Evolutionary conservation across 2,113 vertebrate species (phyloP).

Genomic region (Pseudois nayaur): DNA sequence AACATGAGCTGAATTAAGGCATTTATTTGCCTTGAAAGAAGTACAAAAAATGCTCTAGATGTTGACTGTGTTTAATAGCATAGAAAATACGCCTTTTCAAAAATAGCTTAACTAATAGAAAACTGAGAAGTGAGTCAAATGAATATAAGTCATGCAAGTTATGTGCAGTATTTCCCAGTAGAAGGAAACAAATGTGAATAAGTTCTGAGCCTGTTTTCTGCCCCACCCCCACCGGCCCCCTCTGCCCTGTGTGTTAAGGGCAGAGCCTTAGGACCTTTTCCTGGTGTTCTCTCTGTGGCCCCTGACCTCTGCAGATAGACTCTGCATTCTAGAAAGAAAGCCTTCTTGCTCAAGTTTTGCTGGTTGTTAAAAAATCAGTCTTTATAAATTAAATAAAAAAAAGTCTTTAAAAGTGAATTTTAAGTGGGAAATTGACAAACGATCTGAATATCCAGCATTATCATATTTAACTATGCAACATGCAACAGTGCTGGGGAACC

Average conservation of each 20-base stretch:
- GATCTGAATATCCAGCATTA: background rate
- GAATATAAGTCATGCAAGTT: background rate
- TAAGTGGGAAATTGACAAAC: background rate
- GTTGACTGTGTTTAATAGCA: background rate
- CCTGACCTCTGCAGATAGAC: background rate
- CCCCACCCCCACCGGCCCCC: background rate
- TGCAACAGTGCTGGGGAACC: background rate
- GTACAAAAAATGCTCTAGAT: background rate
- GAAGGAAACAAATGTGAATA: background rate
- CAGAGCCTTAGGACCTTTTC: background rate
- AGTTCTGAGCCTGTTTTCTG: background rate
- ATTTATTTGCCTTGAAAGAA: background rate
- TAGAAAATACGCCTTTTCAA: background rate
- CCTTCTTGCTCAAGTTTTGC: background rate
- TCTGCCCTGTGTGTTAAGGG: rapidly evolving
- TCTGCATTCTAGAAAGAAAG: background rate
- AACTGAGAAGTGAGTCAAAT: background rate
- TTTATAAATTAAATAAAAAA: background rate
- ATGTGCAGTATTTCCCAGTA: rapidly evolving
- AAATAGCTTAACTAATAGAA: background rate
- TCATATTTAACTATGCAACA: background rate
- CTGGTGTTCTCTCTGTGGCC: rapidly evolving
- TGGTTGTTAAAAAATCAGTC: background rate
- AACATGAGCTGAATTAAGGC: background rate
- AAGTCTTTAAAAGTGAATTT: background rate